Evolutionary conservation across 2,888 invertebrate species (phyloP), one percentile per base, ranked within the genome.

Genomic region (Apamea epomidion): DNA sequence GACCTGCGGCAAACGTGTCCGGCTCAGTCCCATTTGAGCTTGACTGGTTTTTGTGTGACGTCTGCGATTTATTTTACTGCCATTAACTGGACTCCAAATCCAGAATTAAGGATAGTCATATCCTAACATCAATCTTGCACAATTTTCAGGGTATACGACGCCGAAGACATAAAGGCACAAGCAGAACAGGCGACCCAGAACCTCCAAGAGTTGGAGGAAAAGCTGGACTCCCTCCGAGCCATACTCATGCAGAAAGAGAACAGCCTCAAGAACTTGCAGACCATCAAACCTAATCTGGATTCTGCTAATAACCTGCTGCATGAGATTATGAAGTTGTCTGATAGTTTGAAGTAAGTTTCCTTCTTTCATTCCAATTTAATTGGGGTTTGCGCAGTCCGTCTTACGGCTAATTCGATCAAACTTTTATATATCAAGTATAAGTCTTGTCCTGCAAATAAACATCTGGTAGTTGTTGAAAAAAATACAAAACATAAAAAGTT

Each of bases 181-280:
- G 94, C 91, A 0, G 93, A 93, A 71, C 94, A 95, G 83, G 94
- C 96, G 0, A 89, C 93, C 0, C 93, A 92, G 67, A 94, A 94
- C 79, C 93, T 95, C 0, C 93, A 94, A 77, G 96, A 96, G 67
- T 93, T 92, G 0, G 95, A 96, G 54, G 94, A 95, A 69, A 95
- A 94, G 54, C 78, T 95, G 2, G 93, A 92, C 14, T 90, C 92
- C 0, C 84, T 95, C 2, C 84, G 91, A 25, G 90, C 91, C 0
- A 94, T 92, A 0, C 87, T 96, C 0, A 93, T 93, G 90, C 92
- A 95, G 83, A 97, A 96, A 76, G 96, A 97, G 80, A 95, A 90
- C 79, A 93, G 93, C 68, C 84, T 96, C 32, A 95, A 95, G 80
- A 96, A 96, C 81, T 88, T 97, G 75, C 96, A 96, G 82, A 93